Conservation (phyloP, 2,888 invertebrate genomes). For the Amblyjoppa fuscipennis region DNA sequence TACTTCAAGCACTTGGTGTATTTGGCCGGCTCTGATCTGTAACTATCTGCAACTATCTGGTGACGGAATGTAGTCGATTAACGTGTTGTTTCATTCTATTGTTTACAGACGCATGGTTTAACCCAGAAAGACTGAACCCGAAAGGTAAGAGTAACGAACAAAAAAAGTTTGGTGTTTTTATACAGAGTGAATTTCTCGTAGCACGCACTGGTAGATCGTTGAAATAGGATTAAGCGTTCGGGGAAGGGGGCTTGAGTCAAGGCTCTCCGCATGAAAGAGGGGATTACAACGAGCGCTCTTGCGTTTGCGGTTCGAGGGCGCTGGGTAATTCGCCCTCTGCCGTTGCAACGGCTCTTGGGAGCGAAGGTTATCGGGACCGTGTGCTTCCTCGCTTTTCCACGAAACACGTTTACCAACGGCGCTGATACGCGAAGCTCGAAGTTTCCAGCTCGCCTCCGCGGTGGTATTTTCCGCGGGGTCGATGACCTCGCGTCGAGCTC, state of each 20-base stretch:
- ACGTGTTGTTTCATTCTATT: conserved; percentile 83
- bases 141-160: conserved; percentile 90
- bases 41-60: conserved; percentile 54
- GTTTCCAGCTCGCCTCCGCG: not conserved
- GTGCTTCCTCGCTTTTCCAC: not conserved
- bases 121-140: conserved; percentile 96
- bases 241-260: too few relatives aligned
- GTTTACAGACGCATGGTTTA: conserved; percentile 97
- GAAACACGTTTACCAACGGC: not conserved
- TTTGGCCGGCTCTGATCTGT: too few relatives aligned
- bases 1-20: not conserved
- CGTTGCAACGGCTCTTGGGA: not conserved
- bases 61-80: conserved; percentile 75
- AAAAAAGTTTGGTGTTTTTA: not conserved
- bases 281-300: not conserved
- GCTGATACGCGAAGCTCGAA: not conserved
- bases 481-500: not conserved
- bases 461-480: not conserved
- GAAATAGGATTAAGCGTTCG: conserved; percentile 1
- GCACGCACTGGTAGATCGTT: conserved; percentile 21
- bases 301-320: conserved; percentile 3
- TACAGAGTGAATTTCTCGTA: not conserved
- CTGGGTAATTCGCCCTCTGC: not conserved
- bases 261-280: too few relatives aligned
- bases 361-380: not conserved